Conservation (phyloP, 1,140 invertebrate species). For the Drosophila fuyamai region DNA sequence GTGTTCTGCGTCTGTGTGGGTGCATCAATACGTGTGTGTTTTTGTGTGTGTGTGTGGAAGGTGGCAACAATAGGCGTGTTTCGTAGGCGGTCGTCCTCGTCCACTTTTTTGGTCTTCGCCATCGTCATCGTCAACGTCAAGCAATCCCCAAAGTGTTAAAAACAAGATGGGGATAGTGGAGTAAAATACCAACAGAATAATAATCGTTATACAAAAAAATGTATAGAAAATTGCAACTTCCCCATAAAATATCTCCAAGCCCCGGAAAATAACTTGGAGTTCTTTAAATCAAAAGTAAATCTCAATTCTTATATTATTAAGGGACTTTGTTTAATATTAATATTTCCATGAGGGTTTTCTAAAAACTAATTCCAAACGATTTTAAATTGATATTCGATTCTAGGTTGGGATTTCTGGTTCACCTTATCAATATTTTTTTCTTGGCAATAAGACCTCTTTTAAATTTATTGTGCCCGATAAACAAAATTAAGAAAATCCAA, state of each 20-base stretch:
- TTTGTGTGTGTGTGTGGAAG: constrained; percentile 10
- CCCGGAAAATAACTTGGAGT: too few relatives aligned
- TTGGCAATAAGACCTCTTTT: too few relatives aligned
- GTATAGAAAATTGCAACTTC: not conserved
- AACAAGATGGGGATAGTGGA: not conserved
- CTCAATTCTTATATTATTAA: too few relatives aligned
- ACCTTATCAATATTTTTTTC: too few relatives aligned
- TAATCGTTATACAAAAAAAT: not conserved
- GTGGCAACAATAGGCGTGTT: constrained; percentile 53
- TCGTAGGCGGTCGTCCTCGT: constrained; percentile 44
- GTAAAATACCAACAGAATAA: constrained; percentile 8
- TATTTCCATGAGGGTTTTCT: too few relatives aligned
- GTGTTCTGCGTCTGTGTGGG: constrained; percentile 16
- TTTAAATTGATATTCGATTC: too few relatives aligned
- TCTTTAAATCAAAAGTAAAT: not conserved
- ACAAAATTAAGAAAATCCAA: not conserved
- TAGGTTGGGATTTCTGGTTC: too few relatives aligned
- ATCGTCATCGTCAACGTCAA: constrained; percentile 45
- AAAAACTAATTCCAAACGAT: too few relatives aligned
- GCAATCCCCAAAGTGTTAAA: constrained; percentile 7
- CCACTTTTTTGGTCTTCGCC: constrained; percentile 33
- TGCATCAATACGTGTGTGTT: not conserved
- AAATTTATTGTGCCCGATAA: too few relatives aligned
- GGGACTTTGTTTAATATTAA: too few relatives aligned
- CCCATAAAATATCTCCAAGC: not conserved